A percentile compares a stretch with the other conserved stretches of the same genome.
phyloP scores from a whole-genome alignment of 2,888 invertebrate species.

The Rhingia rostrata region DNA sequence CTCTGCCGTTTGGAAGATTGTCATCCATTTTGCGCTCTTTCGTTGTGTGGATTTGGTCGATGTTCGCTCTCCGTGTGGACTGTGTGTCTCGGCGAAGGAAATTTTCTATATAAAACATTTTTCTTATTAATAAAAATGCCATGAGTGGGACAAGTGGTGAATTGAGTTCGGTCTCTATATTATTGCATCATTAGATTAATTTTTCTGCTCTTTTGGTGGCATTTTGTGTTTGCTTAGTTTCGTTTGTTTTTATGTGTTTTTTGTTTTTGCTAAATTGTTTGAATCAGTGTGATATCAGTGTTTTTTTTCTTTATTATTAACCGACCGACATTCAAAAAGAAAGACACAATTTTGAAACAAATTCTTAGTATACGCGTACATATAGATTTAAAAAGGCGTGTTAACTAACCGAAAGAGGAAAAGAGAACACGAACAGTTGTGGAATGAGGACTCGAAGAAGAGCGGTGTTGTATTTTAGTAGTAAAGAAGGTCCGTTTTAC shows the following conservation, averaged over 20 bases:
- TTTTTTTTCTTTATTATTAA: background rate
- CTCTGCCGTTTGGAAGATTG: slow-evolving; percentile 25
- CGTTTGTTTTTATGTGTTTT: slow-evolving; percentile 3
- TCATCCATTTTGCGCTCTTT: slow-evolving; percentile 62
- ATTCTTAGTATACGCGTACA: slow-evolving; percentile 27
- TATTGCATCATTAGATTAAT: slow-evolving; percentile 68
- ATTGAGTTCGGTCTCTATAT: slow-evolving; percentile 38
- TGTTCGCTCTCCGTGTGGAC: slow-evolving; percentile 47
- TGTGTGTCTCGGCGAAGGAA: slow-evolving; percentile 35
- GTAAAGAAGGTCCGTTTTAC: slow-evolving; percentile 73
- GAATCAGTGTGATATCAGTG: slow-evolving; percentile 11
- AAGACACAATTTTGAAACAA: slow-evolving; percentile 16
- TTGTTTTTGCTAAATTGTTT: slow-evolving; percentile 3
- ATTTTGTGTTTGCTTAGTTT: background rate
- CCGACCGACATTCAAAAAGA: background rate
- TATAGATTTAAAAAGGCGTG: slow-evolving; percentile 70
- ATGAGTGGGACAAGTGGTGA: slow-evolving; percentile 36
- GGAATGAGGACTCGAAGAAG: slow-evolving; percentile 52
- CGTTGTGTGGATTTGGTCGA: slow-evolving; percentile 52
- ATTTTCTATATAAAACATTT: slow-evolving; percentile 37
- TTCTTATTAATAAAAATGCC: slow-evolving; percentile 53
- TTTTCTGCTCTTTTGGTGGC: background rate
- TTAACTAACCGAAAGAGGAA: slow-evolving; percentile 57
- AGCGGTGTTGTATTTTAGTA: slow-evolving; percentile 61
- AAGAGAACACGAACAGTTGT: slow-evolving; percentile 36